Percentiles rank a stretch among this genome's conserved stretches.
Evolutionary conservation across 2,797 vertebrate species (phyloP).

Genomic region (Argya squamiceps): DNA sequence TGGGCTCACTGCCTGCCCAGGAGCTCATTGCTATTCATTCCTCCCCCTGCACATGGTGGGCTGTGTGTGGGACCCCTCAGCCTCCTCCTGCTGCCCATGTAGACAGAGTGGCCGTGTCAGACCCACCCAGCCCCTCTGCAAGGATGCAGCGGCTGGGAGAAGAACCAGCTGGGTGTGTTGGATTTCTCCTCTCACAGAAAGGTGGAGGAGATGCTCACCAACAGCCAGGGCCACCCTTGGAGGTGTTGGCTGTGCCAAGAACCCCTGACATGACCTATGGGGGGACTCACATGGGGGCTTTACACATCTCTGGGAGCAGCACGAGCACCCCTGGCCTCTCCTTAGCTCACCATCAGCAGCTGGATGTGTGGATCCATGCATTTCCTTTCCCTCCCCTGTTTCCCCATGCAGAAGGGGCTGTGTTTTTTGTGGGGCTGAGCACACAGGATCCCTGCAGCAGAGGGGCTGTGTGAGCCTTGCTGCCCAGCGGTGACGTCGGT

Average conservation of each 20-base stretch:
- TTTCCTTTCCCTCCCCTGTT: rapidly evolving
- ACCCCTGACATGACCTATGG: rapidly evolving
- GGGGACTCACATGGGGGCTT: rapidly evolving
- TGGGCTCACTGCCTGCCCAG: not conserved
- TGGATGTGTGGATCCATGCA: rapidly evolving
- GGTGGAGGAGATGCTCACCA: not conserved
- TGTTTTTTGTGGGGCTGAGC: not conserved
- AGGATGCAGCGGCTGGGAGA: not conserved
- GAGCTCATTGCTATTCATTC: rapidly evolving
- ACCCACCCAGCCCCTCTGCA: not conserved
- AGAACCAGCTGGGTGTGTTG: not conserved
- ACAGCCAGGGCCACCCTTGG: not conserved
- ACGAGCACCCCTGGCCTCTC: rapidly evolving
- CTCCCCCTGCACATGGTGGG: rapidly evolving
- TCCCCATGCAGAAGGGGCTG: not conserved
- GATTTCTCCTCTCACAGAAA: not conserved
- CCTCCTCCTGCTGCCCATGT: rapidly evolving
- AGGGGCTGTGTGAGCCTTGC: constrained; percentile 3
- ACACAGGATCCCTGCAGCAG: not conserved
- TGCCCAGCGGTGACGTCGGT: constrained; percentile 52
- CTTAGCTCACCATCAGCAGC: not conserved
- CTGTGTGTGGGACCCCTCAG: not conserved
- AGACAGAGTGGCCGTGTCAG: rapidly evolving
- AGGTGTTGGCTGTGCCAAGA: not conserved
- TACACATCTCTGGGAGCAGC: rapidly evolving